These are phyloP conservation scores for Tetropium fuscum DNA, from an alignment of 2,888 invertebrate species.

Conservation along the genomic window DNA sequence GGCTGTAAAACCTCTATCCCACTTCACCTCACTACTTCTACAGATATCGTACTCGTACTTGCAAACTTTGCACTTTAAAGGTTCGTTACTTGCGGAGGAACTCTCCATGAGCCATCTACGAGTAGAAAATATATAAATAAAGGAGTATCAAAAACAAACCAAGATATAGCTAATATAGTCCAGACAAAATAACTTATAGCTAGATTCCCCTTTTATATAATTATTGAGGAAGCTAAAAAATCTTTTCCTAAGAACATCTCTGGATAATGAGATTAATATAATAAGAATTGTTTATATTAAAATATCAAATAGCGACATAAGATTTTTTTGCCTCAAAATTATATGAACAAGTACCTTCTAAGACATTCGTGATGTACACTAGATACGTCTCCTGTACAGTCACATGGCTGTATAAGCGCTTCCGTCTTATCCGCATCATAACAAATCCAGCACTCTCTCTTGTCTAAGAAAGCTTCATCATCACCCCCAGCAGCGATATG, in stretches of 20 bases:
- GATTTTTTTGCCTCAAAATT: neutral
- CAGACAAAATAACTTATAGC: too few species aligned
- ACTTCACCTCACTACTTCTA: slow-evolving; percentile 81
- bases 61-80: slow-evolving; percentile 83
- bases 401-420: slow-evolving; percentile 89
- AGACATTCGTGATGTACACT: slow-evolving; percentile 93
- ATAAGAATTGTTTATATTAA: too few species aligned
- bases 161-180: too few species aligned
- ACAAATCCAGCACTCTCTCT: slow-evolving; percentile 93
- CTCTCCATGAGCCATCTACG: slow-evolving; percentile 85
- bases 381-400: slow-evolving; percentile 92
- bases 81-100: slow-evolving; percentile 54
- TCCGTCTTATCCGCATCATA: slow-evolving; percentile 86
- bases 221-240: too few species aligned
- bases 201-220: too few species aligned
- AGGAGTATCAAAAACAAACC: too few species aligned
- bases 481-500: slow-evolving; percentile 59
- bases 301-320: too few species aligned
- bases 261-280: too few species aligned
- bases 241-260: too few species aligned
- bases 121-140: slow-evolving; percentile 5
- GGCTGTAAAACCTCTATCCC: slow-evolving; percentile 86
- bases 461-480: slow-evolving; percentile 70
- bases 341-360: slow-evolving; percentile 66
- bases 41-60: slow-evolving; percentile 85